Percentiles rank a stretch among this genome's conserved stretches.
These are phyloP conservation scores for Troides helena DNA, from an alignment of 2,888 invertebrate species.

Conservation along the genomic window DNA sequence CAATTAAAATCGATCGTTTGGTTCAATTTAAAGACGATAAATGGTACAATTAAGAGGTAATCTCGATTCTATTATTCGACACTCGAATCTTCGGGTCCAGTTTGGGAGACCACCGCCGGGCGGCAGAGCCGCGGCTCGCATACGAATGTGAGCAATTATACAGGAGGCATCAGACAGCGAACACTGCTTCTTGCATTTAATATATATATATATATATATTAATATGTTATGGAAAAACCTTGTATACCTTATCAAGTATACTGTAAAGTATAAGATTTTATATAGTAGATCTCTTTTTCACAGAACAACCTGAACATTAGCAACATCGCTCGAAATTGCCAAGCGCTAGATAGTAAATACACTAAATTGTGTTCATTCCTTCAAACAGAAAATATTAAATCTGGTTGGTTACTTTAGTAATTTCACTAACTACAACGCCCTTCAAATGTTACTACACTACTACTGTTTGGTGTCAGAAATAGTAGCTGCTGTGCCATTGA, in stretches of 20 bases:
- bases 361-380: too few relatives aligned
- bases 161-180: slow-evolving; percentile 28
- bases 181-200: slow-evolving; percentile 17
- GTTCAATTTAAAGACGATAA: slow-evolving; percentile 38
- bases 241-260: background rate
- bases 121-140: slow-evolving; percentile 39
- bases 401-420: too few relatives aligned
- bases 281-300: background rate
- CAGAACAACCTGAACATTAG: too few relatives aligned
- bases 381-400: too few relatives aligned
- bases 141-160: slow-evolving; percentile 44
- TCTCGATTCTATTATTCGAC: slow-evolving; percentile 42
- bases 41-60: slow-evolving; percentile 42
- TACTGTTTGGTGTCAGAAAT: too few relatives aligned
- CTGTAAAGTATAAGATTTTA: background rate
- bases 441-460: too few relatives aligned
- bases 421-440: too few relatives aligned
- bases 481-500: too few relatives aligned
- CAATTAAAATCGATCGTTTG: slow-evolving; percentile 26
- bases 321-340: too few relatives aligned
- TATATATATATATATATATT: slow-evolving; percentile 3
- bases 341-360: too few relatives aligned
- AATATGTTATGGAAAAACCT: background rate
- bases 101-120: slow-evolving; percentile 28
- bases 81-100: slow-evolving; percentile 36